Conservation (phyloP, 2,888 invertebrate species). For the Mythimna loreyi region DNA sequence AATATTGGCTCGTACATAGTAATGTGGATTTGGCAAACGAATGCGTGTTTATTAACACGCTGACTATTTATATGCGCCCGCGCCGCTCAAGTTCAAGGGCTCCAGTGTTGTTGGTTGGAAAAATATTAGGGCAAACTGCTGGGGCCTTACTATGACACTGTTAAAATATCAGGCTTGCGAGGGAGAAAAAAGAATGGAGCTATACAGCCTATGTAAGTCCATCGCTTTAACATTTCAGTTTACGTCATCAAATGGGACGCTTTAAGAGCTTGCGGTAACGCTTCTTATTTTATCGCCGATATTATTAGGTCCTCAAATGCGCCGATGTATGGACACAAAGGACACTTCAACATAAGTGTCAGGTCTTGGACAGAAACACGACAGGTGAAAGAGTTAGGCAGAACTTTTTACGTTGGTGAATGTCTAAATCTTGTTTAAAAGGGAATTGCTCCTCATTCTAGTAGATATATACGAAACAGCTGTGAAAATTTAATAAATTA, state of each 20-base stretch:
- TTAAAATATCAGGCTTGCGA: too few species aligned
- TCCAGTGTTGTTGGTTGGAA: constrained; percentile 32
- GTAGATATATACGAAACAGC: not conserved
- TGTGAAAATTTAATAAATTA: not conserved
- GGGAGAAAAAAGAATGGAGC: too few species aligned
- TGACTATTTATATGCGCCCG: constrained; percentile 66
- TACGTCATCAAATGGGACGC: too few species aligned
- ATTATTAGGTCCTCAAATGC: not conserved
- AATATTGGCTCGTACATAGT: constrained; percentile 49
- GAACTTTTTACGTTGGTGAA: not conserved
- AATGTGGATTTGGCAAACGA: constrained; percentile 69
- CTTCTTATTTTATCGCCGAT: not conserved
- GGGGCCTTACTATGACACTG: too few species aligned
- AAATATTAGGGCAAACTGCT: not conserved
- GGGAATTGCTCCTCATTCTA: too few species aligned
- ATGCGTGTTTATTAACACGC: constrained; percentile 65
- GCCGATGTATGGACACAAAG: too few species aligned
- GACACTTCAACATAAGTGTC: too few species aligned
- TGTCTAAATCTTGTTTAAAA: not conserved
- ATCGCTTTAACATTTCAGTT: too few species aligned
- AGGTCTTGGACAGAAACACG: too few species aligned
- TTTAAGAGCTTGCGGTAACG: too few species aligned
- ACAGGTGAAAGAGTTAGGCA: too few species aligned
- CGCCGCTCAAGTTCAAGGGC: constrained; percentile 79
- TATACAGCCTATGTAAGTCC: too few species aligned